Evolutionary conservation across 92 coral and sea anemone genomes (phyloP), one percentile per base, ranked within the genome.

Genomic region (Muricea muricata): DNA sequence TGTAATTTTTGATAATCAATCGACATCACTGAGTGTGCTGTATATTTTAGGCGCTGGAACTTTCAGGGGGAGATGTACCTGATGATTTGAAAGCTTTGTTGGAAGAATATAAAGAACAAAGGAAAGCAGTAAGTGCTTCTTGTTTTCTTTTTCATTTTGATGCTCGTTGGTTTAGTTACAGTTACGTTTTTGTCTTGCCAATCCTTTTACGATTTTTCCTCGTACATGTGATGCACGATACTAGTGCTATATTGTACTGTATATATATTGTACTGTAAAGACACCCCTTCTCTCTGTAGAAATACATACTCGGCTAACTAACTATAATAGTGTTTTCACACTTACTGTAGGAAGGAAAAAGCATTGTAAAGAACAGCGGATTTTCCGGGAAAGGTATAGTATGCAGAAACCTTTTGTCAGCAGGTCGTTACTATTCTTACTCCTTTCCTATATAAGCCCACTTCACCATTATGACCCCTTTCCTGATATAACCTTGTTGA

Each of bases 351-450:
- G 99, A 96, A 76, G 99, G 99, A 54, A 96, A 96, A 52, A 78
- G 87, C 32, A 89, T 96, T 23, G 93, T 90, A 25, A 93, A 90
- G 82, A 93, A 90, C 80, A 96, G 99, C 75, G 99, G 99, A 24
- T 96, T 96, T 88, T 90, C 98, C 3, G 99, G 99, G 46, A 96
- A 96, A 96, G 99, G 99, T 96, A 72, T 0, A 73, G 21, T 41
- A 63, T 26, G 37, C 71, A 7, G 39, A 65, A 65, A 61, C 10
- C 15, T 24, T n/a, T n/a, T n/a, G n/a, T n/a, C n/a, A n/a, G n/a
- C n/a, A n/a, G n/a, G n/a, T n/a, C n/a, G n/a, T n/a, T n/a, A n/a
- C n/a, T n/a, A n/a, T n/a, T n/a, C n/a, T n/a, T n/a, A n/a, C n/a
- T n/a, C n/a, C n/a, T n/a, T n/a, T n/a, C n/a, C n/a, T n/a, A n/a